Base-by-base conservation (phyloP, 2,888 invertebrate genomes). In the Rhyacophila evoluta region DNA sequence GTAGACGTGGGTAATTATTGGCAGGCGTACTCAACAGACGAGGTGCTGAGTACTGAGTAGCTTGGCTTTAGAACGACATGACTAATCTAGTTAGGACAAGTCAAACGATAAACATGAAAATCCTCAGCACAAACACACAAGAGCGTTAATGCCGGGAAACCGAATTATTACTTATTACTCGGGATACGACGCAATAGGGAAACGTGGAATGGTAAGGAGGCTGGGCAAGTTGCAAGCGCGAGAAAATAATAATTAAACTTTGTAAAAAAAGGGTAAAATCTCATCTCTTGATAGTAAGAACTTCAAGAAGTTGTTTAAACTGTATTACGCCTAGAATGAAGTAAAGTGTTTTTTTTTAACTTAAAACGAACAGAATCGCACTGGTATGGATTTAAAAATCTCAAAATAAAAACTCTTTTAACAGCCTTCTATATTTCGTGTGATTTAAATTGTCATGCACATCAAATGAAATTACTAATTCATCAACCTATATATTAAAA, bases 31-130 rank as follows among this genome's bases (percentile, higher is more conserved):
- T 55, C 15, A 10, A 19, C 19, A 25, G 55, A 55, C 55, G n/a
- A n/a, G n/a, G n/a, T n/a, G n/a, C n/a, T n/a, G n/a, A 55, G 15
- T 19, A 19, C 55, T 19, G 8, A 25, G 55, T 55, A 8, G 55
- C 25, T 55, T 19, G 10, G 25, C 4, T 8, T 10, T 25, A 10
- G 55, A 55, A 19, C 55, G 55, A 27, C 72, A 72, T 19, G 25
- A 38, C 36, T 27, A 72, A 72, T 19, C 28, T 38, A 72, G 36
- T 72, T 37, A 27, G 38, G n/a, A n/a, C n/a, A 25, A 37, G 33
- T 72, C 38, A 37, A 72, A 72, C 25, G 37, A 36, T 36, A 72
- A 36, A 72, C 72, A 72, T 27, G 72, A 72, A 72, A 72, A 72
- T 12, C 72, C 38, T 38, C 10, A 38, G 38, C 27, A 38, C 72